Base-by-base conservation (phyloP, 2,113 vertebrate species). In the Pipa parva region DNA sequence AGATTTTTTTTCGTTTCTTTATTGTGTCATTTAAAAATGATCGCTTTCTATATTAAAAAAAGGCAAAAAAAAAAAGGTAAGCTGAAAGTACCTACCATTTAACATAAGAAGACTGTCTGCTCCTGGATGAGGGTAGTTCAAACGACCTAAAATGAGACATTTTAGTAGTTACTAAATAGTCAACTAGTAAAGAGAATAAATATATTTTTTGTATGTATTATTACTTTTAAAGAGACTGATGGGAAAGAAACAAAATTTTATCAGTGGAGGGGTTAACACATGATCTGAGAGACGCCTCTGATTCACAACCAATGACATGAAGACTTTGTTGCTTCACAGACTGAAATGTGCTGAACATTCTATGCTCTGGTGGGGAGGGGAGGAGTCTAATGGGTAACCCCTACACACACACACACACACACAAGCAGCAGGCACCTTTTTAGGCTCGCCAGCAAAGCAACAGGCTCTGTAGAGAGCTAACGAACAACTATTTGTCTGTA, bases 81-180 rank as follows among this genome's bases (percentile, higher is more conserved):
- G n/a, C n/a, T 72, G 76, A 68, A 72, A 80, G 70, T 66, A 91
- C 91, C 93, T 92, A 98, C 95, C 95, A 89, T 96, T 98, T 85
- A 98, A 89, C 95, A 97, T 94, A 80, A 98, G 91, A 77, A 97
- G 93, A 89, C 92, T 93, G 80, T 98, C 94, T 76, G 93, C 92
- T 81, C 92, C 93, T 21, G 92, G 93, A 90, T 96, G 91, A 72
- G 93, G 91, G 73, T 95, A 95, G 90, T 88, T 94, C 85, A 97
- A 84, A 71, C 93, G 93, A 89, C 94, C 95, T 97, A 85, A 81
- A 82, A 80, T 78, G 73, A 52, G 26, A 68, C 5, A 52, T 42
- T 42, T 17, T n/a, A n/a, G n/a, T n/a, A n/a, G n/a, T n/a, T n/a
- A n/a, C n/a, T 36, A 33, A 33, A 33, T 9, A 33, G 11, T 1